Evolutionary conservation across 2,797 vertebrate species (phyloP).

Genomic region (Xenentodon cancila): DNA sequence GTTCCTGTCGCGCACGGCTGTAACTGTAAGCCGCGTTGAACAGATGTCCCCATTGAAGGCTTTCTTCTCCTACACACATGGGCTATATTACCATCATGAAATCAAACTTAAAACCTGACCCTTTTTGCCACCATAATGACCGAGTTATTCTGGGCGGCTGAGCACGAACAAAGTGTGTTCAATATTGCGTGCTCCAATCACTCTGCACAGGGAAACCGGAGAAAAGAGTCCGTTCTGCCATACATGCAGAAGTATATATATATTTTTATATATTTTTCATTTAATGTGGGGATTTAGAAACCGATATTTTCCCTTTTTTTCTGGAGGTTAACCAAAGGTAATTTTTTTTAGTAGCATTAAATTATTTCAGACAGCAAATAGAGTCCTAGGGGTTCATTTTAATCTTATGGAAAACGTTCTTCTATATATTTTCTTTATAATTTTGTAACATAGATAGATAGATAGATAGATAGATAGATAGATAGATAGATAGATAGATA

Average conservation of each 20-base stretch:
- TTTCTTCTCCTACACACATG: slow-evolving; percentile 91
- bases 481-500: slow-evolving; percentile 17
- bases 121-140: slow-evolving; percentile 95
- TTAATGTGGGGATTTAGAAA: slow-evolving; percentile 90
- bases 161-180: slow-evolving; percentile 96
- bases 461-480: slow-evolving; percentile 19
- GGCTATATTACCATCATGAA: slow-evolving; percentile 94
- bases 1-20: slow-evolving; percentile 70
- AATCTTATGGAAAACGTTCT: too few species aligned
- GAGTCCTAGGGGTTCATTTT: too few species aligned
- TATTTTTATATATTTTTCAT: not conserved
- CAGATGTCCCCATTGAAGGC: slow-evolving; percentile 98
- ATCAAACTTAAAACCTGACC: slow-evolving; percentile 98
- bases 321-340: slow-evolving; percentile 81
- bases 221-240: slow-evolving; percentile 66
- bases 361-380: too few species aligned
- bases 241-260: slow-evolving; percentile 48
- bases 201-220: slow-evolving; percentile 77
- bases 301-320: slow-evolving; percentile 72
- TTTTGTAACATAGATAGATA: not conserved
- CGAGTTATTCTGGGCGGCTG: slow-evolving; percentile 98
- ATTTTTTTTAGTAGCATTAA: slow-evolving; percentile 84
- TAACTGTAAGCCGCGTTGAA: slow-evolving; percentile 88
- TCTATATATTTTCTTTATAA: slow-evolving; percentile 57
- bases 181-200: slow-evolving; percentile 95